Percentiles rank a stretch among this genome's conserved stretches.
phyloP scores from a whole-genome alignment of 1,140 invertebrate species.

The Bombus pyrosoma region DNA sequence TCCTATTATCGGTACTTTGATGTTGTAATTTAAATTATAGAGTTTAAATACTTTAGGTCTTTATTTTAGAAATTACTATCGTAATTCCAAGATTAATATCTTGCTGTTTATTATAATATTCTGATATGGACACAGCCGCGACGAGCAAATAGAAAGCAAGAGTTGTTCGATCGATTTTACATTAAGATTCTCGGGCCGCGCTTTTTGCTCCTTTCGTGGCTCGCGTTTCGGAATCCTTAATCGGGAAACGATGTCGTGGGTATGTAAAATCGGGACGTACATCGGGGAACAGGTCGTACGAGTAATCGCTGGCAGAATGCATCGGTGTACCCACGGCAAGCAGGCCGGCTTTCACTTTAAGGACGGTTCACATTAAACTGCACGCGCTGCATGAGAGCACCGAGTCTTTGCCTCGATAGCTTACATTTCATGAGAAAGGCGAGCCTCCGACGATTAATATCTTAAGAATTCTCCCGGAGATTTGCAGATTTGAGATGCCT shows the following conservation, averaged over 20 bases:
- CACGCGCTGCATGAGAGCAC: slow-evolving; percentile 16
- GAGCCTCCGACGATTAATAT: slow-evolving; percentile 4
- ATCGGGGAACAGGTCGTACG: slow-evolving; percentile 52
- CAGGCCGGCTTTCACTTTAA: slow-evolving; percentile 65
- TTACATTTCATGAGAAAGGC: slow-evolving; percentile 26
- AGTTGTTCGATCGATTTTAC: slow-evolving; percentile 22
- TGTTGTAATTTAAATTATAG: background rate
- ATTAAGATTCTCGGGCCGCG: slow-evolving; percentile 24
- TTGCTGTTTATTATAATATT: background rate
- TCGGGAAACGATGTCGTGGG: slow-evolving; percentile 49
- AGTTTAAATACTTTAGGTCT: background rate
- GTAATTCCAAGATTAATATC: background rate
- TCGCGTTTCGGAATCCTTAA: slow-evolving; percentile 50
- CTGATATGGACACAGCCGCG: background rate
- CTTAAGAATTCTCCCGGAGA: background rate
- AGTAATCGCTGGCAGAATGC: slow-evolving; percentile 42
- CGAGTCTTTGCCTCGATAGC: background rate
- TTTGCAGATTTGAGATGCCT: background rate
- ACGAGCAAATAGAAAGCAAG: slow-evolving; percentile 4
- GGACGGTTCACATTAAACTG: slow-evolving; percentile 49
- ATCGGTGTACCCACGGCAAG: slow-evolving; percentile 36
- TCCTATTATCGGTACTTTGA: background rate
- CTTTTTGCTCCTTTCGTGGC: slow-evolving; percentile 37
- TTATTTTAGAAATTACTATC: background rate
- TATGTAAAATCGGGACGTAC: slow-evolving; percentile 51